A percentile compares a stretch with the other conserved stretches of the same genome.
phyloP scores from a whole-genome alignment of 2,888 invertebrate species.

The Spilosoma lubricipeda region DNA sequence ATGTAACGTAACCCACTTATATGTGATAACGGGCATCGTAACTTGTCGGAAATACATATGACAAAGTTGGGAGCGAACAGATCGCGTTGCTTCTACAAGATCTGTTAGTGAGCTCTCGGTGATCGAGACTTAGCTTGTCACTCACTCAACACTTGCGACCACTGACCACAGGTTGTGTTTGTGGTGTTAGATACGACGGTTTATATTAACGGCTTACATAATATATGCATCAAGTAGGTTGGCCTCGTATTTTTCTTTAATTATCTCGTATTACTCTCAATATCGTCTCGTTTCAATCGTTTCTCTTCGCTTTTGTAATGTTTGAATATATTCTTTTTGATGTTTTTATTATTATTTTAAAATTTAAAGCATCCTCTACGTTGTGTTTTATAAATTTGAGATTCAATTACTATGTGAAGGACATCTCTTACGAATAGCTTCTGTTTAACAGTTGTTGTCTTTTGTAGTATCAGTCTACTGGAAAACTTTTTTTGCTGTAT shows the following conservation, averaged over 20 bases:
- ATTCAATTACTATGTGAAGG: neutral
- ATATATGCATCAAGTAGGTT: neutral
- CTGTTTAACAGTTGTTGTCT: neutral
- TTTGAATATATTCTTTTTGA: neutral
- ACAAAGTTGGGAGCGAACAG: slow-evolving; percentile 31
- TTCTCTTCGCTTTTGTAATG: neutral
- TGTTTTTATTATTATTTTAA: neutral
- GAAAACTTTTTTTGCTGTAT: neutral
- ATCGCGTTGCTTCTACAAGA: slow-evolving; percentile 19
- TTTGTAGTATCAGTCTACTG: neutral
- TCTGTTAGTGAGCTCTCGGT: slow-evolving; percentile 31
- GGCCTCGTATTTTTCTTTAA: neutral
- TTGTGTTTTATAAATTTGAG: neutral
- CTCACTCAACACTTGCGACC: slow-evolving; percentile 22
- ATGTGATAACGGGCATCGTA: neutral
- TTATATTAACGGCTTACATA: slow-evolving; percentile 13
- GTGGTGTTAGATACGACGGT: slow-evolving; percentile 26
- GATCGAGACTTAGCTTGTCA: slow-evolving; percentile 31
- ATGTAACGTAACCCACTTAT: neutral
- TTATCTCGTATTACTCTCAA: neutral
- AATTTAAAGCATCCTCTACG: neutral
- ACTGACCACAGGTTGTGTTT: slow-evolving; percentile 12
- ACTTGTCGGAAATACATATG: neutral
- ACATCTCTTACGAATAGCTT: neutral
- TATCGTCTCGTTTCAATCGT: no score